Conservation (phyloP, 2,113 vertebrate species). For the Pagrus major region DNA sequence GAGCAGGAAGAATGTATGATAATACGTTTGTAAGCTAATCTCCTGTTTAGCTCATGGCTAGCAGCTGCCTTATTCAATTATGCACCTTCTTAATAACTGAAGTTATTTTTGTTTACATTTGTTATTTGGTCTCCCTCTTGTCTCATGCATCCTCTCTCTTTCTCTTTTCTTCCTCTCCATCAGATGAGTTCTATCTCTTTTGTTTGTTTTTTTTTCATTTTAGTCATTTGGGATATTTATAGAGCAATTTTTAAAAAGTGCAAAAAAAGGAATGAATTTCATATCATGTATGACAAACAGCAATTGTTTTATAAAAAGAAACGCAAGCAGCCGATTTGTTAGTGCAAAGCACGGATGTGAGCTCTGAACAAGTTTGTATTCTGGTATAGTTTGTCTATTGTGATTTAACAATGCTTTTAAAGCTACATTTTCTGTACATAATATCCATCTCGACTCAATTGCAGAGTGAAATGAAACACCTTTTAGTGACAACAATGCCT, state of each 20-base stretch:
- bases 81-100: slow-evolving; percentile 59
- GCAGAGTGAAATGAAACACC: slow-evolving; percentile 8
- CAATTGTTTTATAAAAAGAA: not conserved
- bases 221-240: not conserved
- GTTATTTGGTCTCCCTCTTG: slow-evolving; percentile 13
- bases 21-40: slow-evolving; percentile 69
- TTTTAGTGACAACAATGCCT: not conserved
- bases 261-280: not conserved
- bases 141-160: not conserved
- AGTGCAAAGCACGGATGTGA: not conserved
- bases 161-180: slow-evolving; percentile 13
- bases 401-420: not conserved
- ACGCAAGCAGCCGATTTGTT: not conserved
- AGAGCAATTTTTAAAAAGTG: not conserved
- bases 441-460: not conserved
- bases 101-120: slow-evolving; percentile 57
- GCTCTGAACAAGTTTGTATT: not conserved
- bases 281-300: not conserved
- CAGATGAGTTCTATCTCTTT: not conserved
- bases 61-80: slow-evolving; percentile 62
- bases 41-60: slow-evolving; percentile 61
- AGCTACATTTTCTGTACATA: not conserved
- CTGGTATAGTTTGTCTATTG: not conserved
- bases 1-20: slow-evolving; percentile 46
- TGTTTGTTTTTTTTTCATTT: slow-evolving; percentile 6